A percentile compares a stretch with the other conserved stretches of the same genome.
Conservation (phyloP, 2,797 vertebrate genomes). For the Varecia variegata region DNA sequence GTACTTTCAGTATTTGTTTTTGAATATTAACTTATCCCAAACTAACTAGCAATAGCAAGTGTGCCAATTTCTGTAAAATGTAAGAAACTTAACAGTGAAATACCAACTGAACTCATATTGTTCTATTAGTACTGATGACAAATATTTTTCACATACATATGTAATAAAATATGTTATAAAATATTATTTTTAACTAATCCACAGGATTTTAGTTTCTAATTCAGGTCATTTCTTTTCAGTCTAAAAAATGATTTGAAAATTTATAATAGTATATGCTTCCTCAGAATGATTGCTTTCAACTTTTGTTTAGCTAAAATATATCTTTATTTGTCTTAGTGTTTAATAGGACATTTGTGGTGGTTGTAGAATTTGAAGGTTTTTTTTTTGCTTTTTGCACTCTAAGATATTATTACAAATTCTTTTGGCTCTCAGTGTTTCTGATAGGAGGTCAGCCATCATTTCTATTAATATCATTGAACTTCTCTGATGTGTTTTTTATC, state of each 20-base stretch:
- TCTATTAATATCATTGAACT: neutral
- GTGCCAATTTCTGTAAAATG: neutral
- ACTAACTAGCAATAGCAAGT: neutral
- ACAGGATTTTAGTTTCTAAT: neutral
- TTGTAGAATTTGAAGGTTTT: neutral
- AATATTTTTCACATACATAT: neutral
- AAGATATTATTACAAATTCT: neutral
- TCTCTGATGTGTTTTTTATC: neutral
- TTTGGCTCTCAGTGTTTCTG: neutral
- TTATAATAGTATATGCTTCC: neutral
- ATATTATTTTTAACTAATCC: neutral
- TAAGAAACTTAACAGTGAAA: neutral
- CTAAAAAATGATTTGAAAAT: neutral
- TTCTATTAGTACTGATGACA: neutral
- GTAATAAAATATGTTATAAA: neutral
- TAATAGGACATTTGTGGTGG: neutral
- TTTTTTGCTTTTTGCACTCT: neutral
- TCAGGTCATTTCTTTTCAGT: neutral
- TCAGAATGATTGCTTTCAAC: neutral
- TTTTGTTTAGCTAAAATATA: neutral
- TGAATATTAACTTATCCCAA: neutral
- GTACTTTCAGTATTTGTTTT: neutral
- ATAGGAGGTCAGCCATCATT: neutral
- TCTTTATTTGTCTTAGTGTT: neutral
- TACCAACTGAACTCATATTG: neutral